Conservation (phyloP, 2,113 vertebrate species). For the Balaenoptera acutorostrata region DNA sequence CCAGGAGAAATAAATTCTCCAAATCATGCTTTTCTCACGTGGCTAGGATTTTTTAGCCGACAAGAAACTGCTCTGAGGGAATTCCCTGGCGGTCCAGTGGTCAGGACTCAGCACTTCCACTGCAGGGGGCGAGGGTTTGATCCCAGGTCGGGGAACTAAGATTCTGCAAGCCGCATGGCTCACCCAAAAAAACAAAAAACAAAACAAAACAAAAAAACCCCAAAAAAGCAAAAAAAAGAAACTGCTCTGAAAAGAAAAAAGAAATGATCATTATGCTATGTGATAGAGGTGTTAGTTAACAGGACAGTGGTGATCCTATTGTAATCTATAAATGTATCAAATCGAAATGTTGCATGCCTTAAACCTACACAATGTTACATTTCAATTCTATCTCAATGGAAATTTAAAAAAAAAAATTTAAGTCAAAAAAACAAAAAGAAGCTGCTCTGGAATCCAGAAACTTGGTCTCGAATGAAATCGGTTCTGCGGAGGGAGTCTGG, state of each 20-base stretch:
- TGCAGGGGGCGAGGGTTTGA: too few species aligned
- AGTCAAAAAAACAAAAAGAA: neutral
- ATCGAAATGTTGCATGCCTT: neutral
- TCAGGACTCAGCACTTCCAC: too few species aligned
- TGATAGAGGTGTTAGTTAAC: neutral
- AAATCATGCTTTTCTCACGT: neutral
- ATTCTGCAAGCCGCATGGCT: too few species aligned
- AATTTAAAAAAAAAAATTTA: too few species aligned
- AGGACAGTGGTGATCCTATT: neutral
- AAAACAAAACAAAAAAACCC: too few species aligned
- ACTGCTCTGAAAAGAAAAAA: neutral
- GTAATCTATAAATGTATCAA: neutral
- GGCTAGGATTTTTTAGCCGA: neutral
- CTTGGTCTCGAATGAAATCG: accelerated
- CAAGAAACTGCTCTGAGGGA: neutral
- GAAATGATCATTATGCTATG: neutral
- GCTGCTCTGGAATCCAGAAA: too few species aligned
- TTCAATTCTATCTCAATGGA: neutral
- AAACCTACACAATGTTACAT: neutral
- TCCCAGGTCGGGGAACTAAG: too few species aligned
- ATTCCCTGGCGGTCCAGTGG: too few species aligned
- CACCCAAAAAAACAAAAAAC: too few species aligned
- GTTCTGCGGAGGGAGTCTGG: neutral
- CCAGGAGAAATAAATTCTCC: neutral
- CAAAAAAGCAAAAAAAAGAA: neutral